Evolutionary conservation across 2,888 invertebrate species (phyloP), one percentile per base, ranked within the genome.

Genomic region (Minunthozetes semirufus): DNA sequence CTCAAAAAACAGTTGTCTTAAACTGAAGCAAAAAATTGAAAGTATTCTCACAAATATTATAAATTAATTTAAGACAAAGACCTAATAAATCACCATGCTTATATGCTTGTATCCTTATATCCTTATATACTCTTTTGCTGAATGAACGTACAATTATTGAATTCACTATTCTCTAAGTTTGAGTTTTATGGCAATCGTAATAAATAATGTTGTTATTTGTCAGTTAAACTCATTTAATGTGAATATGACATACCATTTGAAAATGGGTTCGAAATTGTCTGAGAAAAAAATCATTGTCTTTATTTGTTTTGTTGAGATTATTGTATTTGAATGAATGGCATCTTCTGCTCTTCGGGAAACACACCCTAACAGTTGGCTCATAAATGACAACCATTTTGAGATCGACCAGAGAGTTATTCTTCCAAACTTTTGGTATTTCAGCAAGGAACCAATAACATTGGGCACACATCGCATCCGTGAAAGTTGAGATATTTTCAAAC

Each of bases 201-300:
- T 48, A 48, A 48, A 48, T 48, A 3, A 48, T 5, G 5, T 33
- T 33, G 33, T 33, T 33, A 33, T 33, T 33, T 33, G 33, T 33
- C 33, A 33, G 33, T 33, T 48, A n/a, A 53, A 48, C 27, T 15
- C n/a, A 61, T 27, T 1, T 27, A 22, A 27, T 22, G 5, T 8
- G 13, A 27, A 59, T 66, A 27, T 42, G 13, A 50, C 70, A 70
- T 70, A 74, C 74, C 74, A 74, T 27, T 15, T 74, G 70, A 59
- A 59, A 74, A 17, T 59, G 27, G 1, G 38, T 53, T 22, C n/a
- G 22, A 5, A 74, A 74, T 70, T 74, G 70, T n/a, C 19, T 71
- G 5, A 53, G 29, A 53, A 74, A 70, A 0, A 70, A 48, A 25
- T 74, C 25, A 25, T 74, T n/a, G 11, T 33, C 11, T 63, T 13